phyloP scores from a whole-genome alignment of 1,140 invertebrate species.

The Pogonus chalceus region DNA sequence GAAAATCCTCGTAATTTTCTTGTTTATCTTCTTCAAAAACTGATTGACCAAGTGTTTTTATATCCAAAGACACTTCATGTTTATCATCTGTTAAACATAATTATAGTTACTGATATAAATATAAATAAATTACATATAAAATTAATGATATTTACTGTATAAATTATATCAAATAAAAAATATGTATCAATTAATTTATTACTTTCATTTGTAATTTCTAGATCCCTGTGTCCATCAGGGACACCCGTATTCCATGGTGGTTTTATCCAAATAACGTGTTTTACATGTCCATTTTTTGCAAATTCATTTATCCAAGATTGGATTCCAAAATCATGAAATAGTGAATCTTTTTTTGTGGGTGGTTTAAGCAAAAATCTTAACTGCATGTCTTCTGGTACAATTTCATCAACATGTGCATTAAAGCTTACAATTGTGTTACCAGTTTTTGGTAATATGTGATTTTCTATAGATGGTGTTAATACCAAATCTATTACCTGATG shows the following conservation, averaged over 20 bases:
- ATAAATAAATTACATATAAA: neutral
- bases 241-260: conserved; percentile 83
- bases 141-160: too few relatives aligned
- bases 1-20: conserved; percentile 24
- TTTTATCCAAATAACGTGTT: conserved; percentile 72
- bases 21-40: conserved; percentile 22
- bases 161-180: neutral
- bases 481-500: neutral
- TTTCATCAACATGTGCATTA: conserved; percentile 84
- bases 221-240: conserved; percentile 31
- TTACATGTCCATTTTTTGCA: conserved; percentile 74
- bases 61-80: conserved; percentile 44
- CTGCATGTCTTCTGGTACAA: conserved; percentile 61
- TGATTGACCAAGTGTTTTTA: conserved; percentile 47
- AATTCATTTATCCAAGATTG: conserved; percentile 89
- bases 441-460: neutral
- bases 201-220: neutral
- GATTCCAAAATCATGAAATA: conserved; percentile 56
- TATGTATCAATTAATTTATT: neutral
- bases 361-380: conserved; percentile 39
- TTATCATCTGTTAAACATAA: neutral
- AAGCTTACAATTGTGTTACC: conserved; percentile 71
- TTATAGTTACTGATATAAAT: too few relatives aligned
- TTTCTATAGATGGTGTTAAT: neutral
- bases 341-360: conserved; percentile 50